These are phyloP conservation scores for Notarius quadriscutis DNA, from an alignment of 2,113 vertebrate genomes.

Conservation along the genomic window DNA sequence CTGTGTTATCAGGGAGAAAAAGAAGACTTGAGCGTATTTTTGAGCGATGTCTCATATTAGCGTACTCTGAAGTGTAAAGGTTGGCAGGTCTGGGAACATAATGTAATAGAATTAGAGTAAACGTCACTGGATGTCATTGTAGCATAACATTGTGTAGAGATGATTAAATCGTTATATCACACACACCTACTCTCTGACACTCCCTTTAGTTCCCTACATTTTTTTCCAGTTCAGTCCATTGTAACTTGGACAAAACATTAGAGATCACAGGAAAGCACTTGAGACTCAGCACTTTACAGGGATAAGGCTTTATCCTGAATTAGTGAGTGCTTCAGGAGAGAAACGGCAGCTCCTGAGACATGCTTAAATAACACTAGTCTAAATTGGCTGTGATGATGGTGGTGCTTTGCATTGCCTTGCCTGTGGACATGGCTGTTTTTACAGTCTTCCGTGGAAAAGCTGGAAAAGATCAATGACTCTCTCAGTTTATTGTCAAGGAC, in stretches of 20 bases:
- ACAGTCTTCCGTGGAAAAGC: conserved; percentile 16
- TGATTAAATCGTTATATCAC: neutral
- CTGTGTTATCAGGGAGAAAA: neutral
- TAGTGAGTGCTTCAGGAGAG: neutral
- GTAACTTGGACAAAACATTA: neutral
- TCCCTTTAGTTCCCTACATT: neutral
- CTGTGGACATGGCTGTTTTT: conserved; percentile 14
- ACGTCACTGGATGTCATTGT: neutral
- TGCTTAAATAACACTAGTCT: conserved; percentile 7
- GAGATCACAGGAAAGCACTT: neutral
- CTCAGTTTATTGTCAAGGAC: conserved; percentile 36
- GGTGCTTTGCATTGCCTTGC: conserved; percentile 13
- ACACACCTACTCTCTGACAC: neutral
- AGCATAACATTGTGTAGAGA: neutral
- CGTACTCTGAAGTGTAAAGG: neutral
- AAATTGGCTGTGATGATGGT: neutral
- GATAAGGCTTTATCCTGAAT: neutral
- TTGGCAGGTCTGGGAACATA: neutral
- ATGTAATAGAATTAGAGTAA: neutral
- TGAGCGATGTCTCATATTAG: neutral
- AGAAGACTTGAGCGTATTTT: neutral
- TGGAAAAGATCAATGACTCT: conserved; percentile 35
- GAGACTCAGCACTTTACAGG: neutral
- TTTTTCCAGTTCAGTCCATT: neutral
- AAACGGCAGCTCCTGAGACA: conserved; percentile 9